These are phyloP conservation scores for Elanus axillaris DNA, from an alignment of 2,113 vertebrate genomes.

Conservation along the genomic window DNA sequence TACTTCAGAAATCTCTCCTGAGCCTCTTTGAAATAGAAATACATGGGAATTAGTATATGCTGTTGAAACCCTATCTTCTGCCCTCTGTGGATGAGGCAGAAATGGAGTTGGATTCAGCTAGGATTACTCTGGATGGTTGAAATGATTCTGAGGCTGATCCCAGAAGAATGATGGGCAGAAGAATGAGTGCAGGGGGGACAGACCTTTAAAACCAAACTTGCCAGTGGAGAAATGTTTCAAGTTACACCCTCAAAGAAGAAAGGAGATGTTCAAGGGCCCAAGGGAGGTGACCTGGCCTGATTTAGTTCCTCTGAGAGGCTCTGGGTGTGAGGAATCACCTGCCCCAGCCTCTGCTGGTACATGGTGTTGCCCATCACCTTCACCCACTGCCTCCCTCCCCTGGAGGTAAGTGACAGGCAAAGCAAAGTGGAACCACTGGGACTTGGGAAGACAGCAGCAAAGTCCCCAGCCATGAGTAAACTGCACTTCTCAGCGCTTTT, in stretches of 20 bases:
- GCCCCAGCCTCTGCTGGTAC: background rate
- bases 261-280: background rate
- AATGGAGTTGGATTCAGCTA: background rate
- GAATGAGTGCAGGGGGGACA: background rate
- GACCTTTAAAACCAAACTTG: background rate
- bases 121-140: background rate
- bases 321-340: background rate
- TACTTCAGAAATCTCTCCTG: background rate
- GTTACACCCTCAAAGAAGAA: background rate
- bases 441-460: background rate
- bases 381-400: background rate
- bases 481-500: slow-evolving; percentile 6
- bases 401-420: background rate
- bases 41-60: background rate
- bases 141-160: background rate
- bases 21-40: background rate
- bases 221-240: background rate
- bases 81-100: background rate
- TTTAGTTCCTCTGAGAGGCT: background rate
- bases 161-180: background rate
- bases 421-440: background rate
- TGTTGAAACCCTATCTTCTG: background rate
- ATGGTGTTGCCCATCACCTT: background rate
- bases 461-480: slow-evolving; percentile 7
- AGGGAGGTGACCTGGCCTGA: background rate